A percentile compares a stretch with the other conserved stretches of the same genome.
Conservation (phyloP, 2,888 invertebrate species). For the Cheilosia variabilis region DNA sequence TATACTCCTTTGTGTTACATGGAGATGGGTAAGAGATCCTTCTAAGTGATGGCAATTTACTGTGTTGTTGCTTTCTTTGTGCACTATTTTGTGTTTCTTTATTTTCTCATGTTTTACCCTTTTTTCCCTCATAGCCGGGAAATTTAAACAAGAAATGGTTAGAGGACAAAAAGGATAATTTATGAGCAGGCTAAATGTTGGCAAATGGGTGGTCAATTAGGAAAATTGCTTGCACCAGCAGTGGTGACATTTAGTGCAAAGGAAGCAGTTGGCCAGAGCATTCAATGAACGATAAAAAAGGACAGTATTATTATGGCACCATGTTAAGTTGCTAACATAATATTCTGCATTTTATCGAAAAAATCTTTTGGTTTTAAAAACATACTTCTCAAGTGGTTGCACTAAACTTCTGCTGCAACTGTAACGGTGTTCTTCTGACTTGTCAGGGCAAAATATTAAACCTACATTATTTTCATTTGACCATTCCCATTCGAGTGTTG, state of each 20-base stretch:
- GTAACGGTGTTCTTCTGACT: no score
- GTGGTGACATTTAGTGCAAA: conserved; percentile 63
- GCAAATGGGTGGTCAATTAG: conserved; percentile 75
- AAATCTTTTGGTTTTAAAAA: not conserved
- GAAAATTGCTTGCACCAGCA: conserved; percentile 72
- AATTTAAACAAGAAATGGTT: conserved; percentile 63
- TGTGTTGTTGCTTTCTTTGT: conserved; percentile 57
- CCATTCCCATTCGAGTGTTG: no score
- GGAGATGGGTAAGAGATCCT: conserved; percentile 48
- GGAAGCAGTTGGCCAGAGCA: conserved; percentile 33
- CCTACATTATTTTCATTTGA: no score
- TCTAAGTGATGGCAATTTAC: conserved; percentile 73
- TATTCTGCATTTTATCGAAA: not conserved
- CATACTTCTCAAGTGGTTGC: no score
- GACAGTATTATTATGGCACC: conserved; percentile 1
- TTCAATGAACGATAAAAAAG: conserved; percentile 1
- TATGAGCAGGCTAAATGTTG: conserved; percentile 72
- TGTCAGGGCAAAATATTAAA: no score
- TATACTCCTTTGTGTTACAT: conserved; percentile 40
- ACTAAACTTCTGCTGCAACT: no score
- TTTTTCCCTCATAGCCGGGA: conserved; percentile 36
- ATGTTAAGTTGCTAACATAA: conserved; percentile 8
- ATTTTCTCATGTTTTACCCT: not conserved
- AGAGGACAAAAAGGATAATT: conserved; percentile 71
- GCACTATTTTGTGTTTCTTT: conserved; percentile 8